These are phyloP conservation scores for Flexamia atlantica DNA, from an alignment of 2,888 invertebrate species.

Conservation along the genomic window DNA sequence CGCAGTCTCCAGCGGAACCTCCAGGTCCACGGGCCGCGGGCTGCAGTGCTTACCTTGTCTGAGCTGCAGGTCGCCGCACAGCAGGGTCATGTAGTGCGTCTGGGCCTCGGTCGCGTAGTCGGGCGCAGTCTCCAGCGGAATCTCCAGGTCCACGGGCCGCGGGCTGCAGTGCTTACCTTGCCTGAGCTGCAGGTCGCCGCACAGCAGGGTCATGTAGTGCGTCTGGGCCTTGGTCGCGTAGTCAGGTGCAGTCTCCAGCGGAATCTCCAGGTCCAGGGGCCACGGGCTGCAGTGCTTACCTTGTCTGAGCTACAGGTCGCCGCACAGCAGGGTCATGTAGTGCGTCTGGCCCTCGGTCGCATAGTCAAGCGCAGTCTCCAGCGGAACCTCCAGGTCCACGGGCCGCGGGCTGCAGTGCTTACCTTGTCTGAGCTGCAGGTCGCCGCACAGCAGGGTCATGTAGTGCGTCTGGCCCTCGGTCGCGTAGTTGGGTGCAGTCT, in stretches of 20 bases:
- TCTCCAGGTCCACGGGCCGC: constrained; percentile 78
- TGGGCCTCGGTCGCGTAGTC: constrained; percentile 76
- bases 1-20: too few species aligned
- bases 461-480: constrained; percentile 82
- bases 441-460: too few species aligned
- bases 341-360: constrained; percentile 80
- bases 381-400: constrained; percentile 77
- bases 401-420: constrained; percentile 82
- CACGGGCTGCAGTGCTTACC: constrained; percentile 83
- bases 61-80: constrained; percentile 93
- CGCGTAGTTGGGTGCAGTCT: constrained; percentile 76
- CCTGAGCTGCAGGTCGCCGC: too few species aligned
- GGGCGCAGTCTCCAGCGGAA: constrained; percentile 76
- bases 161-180: constrained; percentile 92
- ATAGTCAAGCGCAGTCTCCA: constrained; percentile 76
- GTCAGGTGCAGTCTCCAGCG: constrained; percentile 75
- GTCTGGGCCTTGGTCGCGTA: constrained; percentile 78
- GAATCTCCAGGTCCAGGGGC: constrained; percentile 77
- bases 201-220: too few species aligned
- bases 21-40: too few species aligned
- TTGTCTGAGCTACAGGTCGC: constrained; percentile 89
- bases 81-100: constrained; percentile 91
- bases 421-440: too few species aligned
- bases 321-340: too few species aligned
- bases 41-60: constrained; percentile 80